These are phyloP conservation scores for Puma concolor DNA, from an alignment of 2,113 vertebrate genomes.

Conservation along the genomic window DNA sequence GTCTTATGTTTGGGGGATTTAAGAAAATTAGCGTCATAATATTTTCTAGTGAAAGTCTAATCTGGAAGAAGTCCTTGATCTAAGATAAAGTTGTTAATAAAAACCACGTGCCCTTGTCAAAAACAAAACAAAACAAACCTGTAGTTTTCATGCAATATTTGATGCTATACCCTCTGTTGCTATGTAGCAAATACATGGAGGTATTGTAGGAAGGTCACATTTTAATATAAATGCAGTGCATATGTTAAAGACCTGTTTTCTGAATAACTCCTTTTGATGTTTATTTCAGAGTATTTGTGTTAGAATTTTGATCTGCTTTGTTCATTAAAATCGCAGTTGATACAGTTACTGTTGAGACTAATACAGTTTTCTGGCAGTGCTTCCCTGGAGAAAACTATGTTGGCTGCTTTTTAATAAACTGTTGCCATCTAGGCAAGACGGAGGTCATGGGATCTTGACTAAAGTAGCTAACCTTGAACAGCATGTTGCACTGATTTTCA, in stretches of 20 bases:
- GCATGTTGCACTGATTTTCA: background rate
- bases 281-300: constrained; percentile 16
- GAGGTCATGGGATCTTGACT: background rate
- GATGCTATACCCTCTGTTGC: background rate
- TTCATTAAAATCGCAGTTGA: constrained; percentile 23
- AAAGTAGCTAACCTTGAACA: background rate
- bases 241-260: constrained; percentile 29
- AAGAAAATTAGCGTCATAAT: background rate
- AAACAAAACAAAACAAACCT: constrained; percentile 12
- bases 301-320: constrained; percentile 32
- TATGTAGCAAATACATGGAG: background rate
- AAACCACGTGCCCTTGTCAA: constrained; percentile 2
- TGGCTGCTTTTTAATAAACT: constrained; percentile 36
- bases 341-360: background rate
- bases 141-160: constrained; percentile 6
- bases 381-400: background rate
- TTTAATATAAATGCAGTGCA: background rate
- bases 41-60: constrained; percentile 11
- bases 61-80: constrained; percentile 39
- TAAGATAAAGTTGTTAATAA: constrained; percentile 43
- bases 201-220: background rate
- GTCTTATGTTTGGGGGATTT: constrained; percentile 36
- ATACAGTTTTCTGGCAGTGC: constrained; percentile 19
- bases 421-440: background rate
- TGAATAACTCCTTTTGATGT: constrained; percentile 10